Evolutionary conservation across 2,888 invertebrate species (phyloP), one percentile per base, ranked within the genome.

Genomic region (Coecobrya sp.): DNA sequence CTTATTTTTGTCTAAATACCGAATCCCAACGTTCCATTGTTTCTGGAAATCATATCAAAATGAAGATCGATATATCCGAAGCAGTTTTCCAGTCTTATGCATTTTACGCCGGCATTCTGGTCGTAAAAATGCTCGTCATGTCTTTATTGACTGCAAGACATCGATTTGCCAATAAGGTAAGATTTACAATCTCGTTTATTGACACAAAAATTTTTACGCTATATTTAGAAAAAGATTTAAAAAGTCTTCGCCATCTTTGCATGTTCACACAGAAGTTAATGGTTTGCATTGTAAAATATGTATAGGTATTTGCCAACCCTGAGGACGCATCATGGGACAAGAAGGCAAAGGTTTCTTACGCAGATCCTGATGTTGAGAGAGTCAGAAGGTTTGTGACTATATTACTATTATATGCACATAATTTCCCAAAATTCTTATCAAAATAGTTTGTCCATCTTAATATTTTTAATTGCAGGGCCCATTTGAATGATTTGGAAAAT

Each of bases 401-500:
- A 36, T 19, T 11, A 25, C 55, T n/a, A n/a, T n/a, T n/a, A n/a
- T n/a, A n/a, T 27, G 5, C 27, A 49, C 22, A 76, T 3, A 84
- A 10, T 59, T 36, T 52, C 45, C 27, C 49, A 16, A 62, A 16
- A 62, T 55, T 16, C n/a, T 68, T 3, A 62, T 45, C 2, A 52
- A 55, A 27, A 25, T 36, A 36, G n/a, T 55, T 55, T n/a, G n/a
- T n/a, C n/a, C n/a, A n/a, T 85, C 25, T 22, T 62, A 30, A 27
- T 13, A 52, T 13, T 65, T 27, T 86, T 19, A 7, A 96, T n/a
- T n/a, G n/a, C 95, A 97, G 97, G 95, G 97, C 97, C 13, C 97
- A 97, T 95, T 96, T 96, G 94, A 97, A 97, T 95, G 97, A 97
- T 95, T 95, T 97, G 95, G 97, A 97, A 95, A 97, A 97, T 95